These are phyloP conservation scores for Andrena bicolor DNA, from an alignment of 2,888 invertebrate genomes.

Conservation along the genomic window DNA sequence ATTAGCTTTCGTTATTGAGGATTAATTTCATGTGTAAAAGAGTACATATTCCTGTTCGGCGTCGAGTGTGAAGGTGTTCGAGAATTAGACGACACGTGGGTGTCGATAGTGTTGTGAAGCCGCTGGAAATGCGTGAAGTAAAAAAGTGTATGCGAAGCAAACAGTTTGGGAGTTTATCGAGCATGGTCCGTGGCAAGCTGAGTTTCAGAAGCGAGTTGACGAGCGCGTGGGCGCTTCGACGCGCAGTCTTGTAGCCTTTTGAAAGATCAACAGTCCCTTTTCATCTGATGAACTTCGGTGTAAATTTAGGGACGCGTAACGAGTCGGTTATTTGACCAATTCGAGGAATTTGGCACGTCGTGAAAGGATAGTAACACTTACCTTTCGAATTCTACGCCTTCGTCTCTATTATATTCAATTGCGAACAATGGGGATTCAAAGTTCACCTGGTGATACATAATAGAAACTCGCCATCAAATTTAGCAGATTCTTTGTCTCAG, in stretches of 20 bases:
- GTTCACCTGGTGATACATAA: constrained; percentile 5
- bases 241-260: constrained; percentile 51
- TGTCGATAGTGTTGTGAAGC: constrained; percentile 58
- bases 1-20: background rate
- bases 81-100: constrained; percentile 39
- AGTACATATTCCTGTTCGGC: background rate
- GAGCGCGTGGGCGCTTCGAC: constrained; percentile 61
- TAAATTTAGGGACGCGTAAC: constrained; percentile 38
- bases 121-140: constrained; percentile 64
- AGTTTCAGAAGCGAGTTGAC: constrained; percentile 47
- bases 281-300: constrained; percentile 19
- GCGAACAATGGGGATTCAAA: constrained; percentile 3
- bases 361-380: background rate
- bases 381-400: background rate
- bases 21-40: background rate
- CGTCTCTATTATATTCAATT: background rate
- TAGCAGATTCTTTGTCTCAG: background rate
- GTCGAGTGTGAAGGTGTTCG: constrained; percentile 11
- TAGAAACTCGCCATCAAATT: background rate
- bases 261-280: constrained; percentile 49
- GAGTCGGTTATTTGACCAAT: constrained; percentile 34
- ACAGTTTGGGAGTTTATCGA: constrained; percentile 69
- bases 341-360: constrained; percentile 19
- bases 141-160: constrained; percentile 67
- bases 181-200: constrained; percentile 51